phyloP scores from a whole-genome alignment of 2,797 vertebrate species.

The Acanthornis magna region DNA sequence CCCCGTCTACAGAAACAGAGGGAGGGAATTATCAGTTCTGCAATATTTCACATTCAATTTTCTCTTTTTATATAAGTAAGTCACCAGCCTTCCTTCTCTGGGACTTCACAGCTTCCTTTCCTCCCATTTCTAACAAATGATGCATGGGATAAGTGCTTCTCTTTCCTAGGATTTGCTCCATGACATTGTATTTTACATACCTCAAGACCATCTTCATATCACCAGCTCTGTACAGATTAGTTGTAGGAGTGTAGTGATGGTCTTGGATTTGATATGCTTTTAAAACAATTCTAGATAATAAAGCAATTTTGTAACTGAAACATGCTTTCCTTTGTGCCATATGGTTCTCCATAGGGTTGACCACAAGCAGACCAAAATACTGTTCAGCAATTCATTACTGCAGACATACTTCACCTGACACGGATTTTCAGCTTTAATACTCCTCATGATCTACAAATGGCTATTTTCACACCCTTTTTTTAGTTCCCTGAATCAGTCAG shows the following conservation, averaged over 20 bases:
- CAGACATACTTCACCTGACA: background rate
- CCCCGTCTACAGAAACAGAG: background rate
- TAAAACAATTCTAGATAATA: background rate
- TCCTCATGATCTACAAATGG: background rate
- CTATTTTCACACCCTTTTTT: background rate
- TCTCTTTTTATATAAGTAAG: background rate
- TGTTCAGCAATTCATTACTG: background rate
- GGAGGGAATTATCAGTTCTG: background rate
- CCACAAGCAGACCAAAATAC: background rate
- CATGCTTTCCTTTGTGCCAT: accelerated
- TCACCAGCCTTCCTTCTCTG: background rate
- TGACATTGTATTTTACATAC: background rate
- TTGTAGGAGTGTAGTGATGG: background rate
- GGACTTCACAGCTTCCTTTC: background rate
- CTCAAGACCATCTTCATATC: background rate
- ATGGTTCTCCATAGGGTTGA: background rate
- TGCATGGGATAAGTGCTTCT: background rate
- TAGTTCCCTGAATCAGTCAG: background rate
- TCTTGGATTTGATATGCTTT: background rate
- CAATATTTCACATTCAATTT: background rate
- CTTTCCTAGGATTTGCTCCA: background rate
- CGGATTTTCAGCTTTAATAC: background rate
- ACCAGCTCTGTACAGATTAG: background rate
- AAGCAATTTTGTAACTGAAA: background rate
- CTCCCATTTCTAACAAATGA: background rate